A percentile compares a stretch with the other conserved stretches of the same genome.
Conservation (phyloP, 2,797 vertebrate genomes). For the Nyctibius grandis region DNA sequence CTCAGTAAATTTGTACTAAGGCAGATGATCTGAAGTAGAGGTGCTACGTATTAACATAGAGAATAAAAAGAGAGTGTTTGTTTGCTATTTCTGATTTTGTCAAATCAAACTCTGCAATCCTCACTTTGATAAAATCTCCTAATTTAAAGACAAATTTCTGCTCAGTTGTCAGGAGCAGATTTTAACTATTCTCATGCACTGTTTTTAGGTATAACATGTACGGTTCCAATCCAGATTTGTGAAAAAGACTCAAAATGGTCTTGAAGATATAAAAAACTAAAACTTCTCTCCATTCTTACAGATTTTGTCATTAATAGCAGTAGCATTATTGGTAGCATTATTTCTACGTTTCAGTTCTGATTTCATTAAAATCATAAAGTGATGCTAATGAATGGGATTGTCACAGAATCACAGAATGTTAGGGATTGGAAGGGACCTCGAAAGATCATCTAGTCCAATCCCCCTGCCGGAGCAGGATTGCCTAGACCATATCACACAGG, state of each 20-base stretch:
- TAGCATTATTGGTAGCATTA: not conserved
- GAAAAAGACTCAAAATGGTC: slow-evolving; percentile 44
- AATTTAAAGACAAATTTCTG: not conserved
- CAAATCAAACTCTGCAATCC: not conserved
- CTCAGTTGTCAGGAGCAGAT: not conserved
- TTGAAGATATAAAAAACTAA: not conserved
- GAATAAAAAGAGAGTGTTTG: slow-evolving; percentile 67
- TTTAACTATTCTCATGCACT: not conserved
- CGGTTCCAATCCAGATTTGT: not conserved
- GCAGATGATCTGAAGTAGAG: slow-evolving; percentile 71
- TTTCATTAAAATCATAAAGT: not conserved
- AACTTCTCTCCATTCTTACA: not conserved
- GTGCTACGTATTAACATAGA: slow-evolving; percentile 58
- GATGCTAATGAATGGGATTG: not conserved
- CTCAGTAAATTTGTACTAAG: slow-evolving; percentile 65
- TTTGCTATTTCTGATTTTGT: slow-evolving; percentile 46
- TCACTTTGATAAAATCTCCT: not conserved
- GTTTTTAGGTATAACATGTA: not conserved
- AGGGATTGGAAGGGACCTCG: no score
- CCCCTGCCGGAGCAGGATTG: no score
- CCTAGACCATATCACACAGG: no score
- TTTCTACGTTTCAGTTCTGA: not conserved
- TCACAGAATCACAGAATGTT: no score
- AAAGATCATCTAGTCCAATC: no score
- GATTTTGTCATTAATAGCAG: not conserved